phyloP scores from a whole-genome alignment of 1,140 invertebrate genomes.

The Bombyx mori region DNA sequence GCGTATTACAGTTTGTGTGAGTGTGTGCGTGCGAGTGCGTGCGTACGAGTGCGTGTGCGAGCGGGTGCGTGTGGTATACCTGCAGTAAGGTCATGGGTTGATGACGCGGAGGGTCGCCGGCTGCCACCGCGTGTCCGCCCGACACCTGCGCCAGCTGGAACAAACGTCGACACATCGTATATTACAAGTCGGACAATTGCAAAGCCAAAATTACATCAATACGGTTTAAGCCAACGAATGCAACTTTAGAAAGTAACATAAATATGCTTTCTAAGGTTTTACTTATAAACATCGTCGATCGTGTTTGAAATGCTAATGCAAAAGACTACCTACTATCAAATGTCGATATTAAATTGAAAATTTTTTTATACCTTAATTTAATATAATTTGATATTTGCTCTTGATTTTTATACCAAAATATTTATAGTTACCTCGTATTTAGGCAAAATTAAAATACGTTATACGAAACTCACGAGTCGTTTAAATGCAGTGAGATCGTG shows the following conservation, averaged over 20 bases:
- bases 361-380: no score
- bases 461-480: slow-evolving; percentile 37
- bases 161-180: background rate
- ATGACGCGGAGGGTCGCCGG: slow-evolving; percentile 63
- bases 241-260: background rate
- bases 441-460: no score
- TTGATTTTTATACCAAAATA: no score
- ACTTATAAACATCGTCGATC: no score
- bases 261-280: background rate
- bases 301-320: background rate
- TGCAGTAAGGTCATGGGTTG: slow-evolving; percentile 14
- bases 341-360: no score
- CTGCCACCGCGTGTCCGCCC: slow-evolving; percentile 75
- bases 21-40: background rate
- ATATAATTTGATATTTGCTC: no score
- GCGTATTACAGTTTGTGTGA: slow-evolving; percentile 51
- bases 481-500: slow-evolving; percentile 57
- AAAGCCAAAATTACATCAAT: background rate
- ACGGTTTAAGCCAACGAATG: no score
- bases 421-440: no score
- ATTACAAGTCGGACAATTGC: background rate
- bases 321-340: no score
- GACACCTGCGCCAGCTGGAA: slow-evolving; percentile 76
- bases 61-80: slow-evolving; percentile 54
- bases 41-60: slow-evolving; percentile 18